Evolutionary conservation across 30 jellyfish, hydroid and myxozoan species (phyloP), one percentile per base, ranked within the genome.

Genomic region (Aurelia sp.): DNA sequence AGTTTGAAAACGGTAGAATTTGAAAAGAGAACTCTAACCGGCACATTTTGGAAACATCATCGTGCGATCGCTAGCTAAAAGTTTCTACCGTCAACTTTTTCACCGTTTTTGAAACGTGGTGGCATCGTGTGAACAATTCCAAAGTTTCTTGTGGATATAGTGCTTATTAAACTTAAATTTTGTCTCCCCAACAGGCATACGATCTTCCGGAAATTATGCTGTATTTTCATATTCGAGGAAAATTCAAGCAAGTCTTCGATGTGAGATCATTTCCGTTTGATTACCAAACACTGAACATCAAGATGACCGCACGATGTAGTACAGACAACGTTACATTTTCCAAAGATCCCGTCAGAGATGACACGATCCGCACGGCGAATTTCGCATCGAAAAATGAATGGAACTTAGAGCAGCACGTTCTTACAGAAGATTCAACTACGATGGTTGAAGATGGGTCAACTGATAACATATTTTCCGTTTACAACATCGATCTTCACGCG

Each of bases 181-280:
- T 44, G 10, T 40, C 9, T 8, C 55, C 55, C 55, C 51, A 19
- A 19, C 20, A 59, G 67, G 71, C 31, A 13, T 19, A 51, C 9
- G 33, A 51, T 30, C 8, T 1, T 8, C 82, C 82, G 4, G 82
- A 38, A n/a, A 62, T 72, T 31, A 44, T 15, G 64, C 22, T 38
- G 16, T 72, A 72, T n/a, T 72, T 27, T 48, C 82, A 72, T 72
- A 51, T 72, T 19, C 44, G 35, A 38, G 82, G 82, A 38, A 51
- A 38, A 72, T 72, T 72, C 40, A 51, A 72, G 40, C 67, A 72
- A 38, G 44, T 66, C 44, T 66, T 66, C 48, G 48, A 66, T 27
- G 35, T 72, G n/a, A 44, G 82, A 22, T 72, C 64, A 16, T 72
- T 72, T 72, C 82, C 82, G 7, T 72, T 72, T 72, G 82, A 72